Evolutionary conservation across 2,888 invertebrate species (phyloP).

Genomic region (Calameuta pallipes): DNA sequence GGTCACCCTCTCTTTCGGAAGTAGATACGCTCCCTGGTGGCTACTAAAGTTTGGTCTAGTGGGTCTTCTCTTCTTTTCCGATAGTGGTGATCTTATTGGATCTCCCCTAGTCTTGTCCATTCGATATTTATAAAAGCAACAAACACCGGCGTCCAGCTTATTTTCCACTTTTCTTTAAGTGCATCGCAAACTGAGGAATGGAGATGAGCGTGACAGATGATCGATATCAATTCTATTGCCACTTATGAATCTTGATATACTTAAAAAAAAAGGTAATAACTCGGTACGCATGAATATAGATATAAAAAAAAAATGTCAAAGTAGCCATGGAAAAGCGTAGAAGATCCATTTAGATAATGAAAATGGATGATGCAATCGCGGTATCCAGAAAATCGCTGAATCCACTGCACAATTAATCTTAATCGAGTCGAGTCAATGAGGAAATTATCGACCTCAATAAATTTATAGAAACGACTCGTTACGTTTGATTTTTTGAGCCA

Average conservation of each 20-base stretch:
- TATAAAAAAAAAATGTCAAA: background rate
- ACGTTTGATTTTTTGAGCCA: background rate
- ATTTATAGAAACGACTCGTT: background rate
- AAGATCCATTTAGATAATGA: background rate
- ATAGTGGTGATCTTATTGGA: background rate
- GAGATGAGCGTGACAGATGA: background rate
- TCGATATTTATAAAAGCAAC: slow-evolving; percentile 1
- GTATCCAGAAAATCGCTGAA: background rate
- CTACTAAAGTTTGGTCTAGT: background rate
- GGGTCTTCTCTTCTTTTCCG: background rate
- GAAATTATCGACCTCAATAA: background rate
- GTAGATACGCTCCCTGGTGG: slow-evolving; percentile 3
- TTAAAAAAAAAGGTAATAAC: background rate
- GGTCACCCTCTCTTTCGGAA: background rate
- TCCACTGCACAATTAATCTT: background rate
- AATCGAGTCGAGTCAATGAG: background rate
- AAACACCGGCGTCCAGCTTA: background rate
- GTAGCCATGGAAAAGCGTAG: background rate
- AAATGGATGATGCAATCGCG: background rate
- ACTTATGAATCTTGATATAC: background rate
- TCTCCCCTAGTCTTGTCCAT: background rate
- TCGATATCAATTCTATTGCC: background rate
- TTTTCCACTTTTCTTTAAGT: background rate
- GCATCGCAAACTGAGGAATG: background rate
- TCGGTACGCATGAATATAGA: background rate